Conservation (phyloP, 53 echinoderm and acorn worm species). For the Luidia sarsii region DNA sequence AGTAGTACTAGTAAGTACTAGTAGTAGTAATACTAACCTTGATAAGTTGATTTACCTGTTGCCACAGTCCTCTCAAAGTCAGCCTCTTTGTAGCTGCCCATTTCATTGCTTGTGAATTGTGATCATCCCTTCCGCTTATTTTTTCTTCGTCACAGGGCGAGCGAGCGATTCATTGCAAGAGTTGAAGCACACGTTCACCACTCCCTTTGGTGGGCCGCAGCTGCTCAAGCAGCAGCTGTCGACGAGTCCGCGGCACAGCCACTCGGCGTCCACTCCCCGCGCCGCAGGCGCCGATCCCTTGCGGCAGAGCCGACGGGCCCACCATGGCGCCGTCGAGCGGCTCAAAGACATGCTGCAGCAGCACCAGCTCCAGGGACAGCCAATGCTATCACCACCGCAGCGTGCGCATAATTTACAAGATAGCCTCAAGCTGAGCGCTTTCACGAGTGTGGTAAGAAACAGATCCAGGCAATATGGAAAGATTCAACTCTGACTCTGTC, state of each 20-base stretch:
- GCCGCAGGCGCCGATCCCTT: not conserved
- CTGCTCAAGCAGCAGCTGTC: slow-evolving; percentile 36
- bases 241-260: slow-evolving; percentile 19
- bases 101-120: too few relatives aligned
- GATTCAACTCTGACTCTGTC: not conserved
- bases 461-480: slow-evolving; percentile 23
- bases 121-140: not conserved
- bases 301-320: slow-evolving; percentile 14
- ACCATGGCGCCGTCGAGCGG: slow-evolving; percentile 30
- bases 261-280: slow-evolving; percentile 14
- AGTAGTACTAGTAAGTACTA: too few relatives aligned
- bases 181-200: slow-evolving; percentile 55
- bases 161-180: slow-evolving; percentile 58
- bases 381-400: not conserved
- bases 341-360: slow-evolving; percentile 45
- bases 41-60: too few relatives aligned
- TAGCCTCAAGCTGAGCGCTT: not conserved
- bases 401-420: not conserved
- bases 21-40: too few relatives aligned
- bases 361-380: not conserved
- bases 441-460: not conserved
- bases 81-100: too few relatives aligned
- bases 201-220: slow-evolving; percentile 21
- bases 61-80: too few relatives aligned
- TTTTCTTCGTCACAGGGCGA: slow-evolving; percentile 8